A percentile compares a stretch with the other conserved stretches of the same genome.
phyloP scores from a whole-genome alignment of 2,113 vertebrate genomes.

The Myrmophylax atrothorax region DNA sequence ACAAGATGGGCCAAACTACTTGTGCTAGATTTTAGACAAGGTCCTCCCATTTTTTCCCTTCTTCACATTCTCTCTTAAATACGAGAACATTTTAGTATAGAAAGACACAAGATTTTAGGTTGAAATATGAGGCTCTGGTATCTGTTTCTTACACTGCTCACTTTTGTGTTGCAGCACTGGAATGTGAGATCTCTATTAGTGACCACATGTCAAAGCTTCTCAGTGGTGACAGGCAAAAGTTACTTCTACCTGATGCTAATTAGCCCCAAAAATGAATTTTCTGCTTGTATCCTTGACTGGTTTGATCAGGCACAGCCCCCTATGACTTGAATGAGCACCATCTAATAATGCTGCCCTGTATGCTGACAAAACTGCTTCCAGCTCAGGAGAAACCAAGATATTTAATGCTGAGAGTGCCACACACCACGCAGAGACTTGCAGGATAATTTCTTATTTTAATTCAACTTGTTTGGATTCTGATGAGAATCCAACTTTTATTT shows the following conservation, averaged over 20 bases:
- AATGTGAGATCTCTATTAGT: neutral
- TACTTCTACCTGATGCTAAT: neutral
- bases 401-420: neutral
- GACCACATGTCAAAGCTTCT: neutral
- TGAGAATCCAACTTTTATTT: neutral
- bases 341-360: neutral
- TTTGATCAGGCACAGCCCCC: neutral
- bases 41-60: neutral
- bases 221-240: neutral
- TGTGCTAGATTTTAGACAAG: neutral
- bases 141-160: rapidly evolving
- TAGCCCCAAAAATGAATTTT: neutral
- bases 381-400: neutral
- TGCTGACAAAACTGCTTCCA: neutral
- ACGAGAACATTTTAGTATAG: no score
- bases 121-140: neutral
- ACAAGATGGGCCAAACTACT: neutral
- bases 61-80: neutral
- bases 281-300: neutral
- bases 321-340: neutral
- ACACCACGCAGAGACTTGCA: neutral
- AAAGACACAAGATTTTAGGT: neutral
- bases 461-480: neutral
- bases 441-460: neutral
- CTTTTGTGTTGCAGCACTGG: neutral